phyloP scores from a whole-genome alignment of 2,113 vertebrate species.

The Macrotis lagotis region DNA sequence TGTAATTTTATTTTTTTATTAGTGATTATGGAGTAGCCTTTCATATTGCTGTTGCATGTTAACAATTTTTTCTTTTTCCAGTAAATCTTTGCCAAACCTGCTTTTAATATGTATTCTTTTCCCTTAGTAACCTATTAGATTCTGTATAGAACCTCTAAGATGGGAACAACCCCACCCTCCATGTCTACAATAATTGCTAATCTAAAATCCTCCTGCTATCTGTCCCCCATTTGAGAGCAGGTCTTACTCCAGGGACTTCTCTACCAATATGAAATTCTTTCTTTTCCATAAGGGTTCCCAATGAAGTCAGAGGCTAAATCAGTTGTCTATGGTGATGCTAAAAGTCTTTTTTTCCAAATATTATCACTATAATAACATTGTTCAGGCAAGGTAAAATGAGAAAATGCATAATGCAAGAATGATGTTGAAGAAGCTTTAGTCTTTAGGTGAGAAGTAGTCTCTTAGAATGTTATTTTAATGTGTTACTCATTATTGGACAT shows the following conservation, averaged over 20 bases:
- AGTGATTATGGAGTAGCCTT: not conserved
- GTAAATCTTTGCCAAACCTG: not conserved
- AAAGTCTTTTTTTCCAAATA: not conserved
- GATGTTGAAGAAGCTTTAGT: not conserved
- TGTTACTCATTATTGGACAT: conserved; percentile 42
- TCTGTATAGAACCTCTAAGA: not conserved
- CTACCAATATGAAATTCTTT: not conserved
- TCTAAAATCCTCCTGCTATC: not conserved
- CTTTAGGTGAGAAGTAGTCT: conserved; percentile 15
- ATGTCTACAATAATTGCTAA: not conserved
- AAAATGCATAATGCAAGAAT: conserved; percentile 14
- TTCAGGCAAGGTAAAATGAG: not conserved
- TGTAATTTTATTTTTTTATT: not conserved
- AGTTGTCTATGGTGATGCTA: not conserved
- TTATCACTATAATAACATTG: not conserved
- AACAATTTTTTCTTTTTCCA: not conserved
- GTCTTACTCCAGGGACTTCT: not conserved
- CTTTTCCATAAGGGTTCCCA: not conserved
- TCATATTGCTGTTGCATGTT: not conserved
- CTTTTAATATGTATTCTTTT: not conserved
- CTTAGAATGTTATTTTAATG: not conserved
- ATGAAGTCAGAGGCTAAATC: conserved; percentile 34
- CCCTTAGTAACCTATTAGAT: not conserved
- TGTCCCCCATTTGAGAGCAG: not conserved
- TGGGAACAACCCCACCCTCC: not conserved